Evolutionary conservation across 2,797 vertebrate species (phyloP), one percentile per base, ranked within the genome.

Genomic region (Cyclopterus lumpus): DNA sequence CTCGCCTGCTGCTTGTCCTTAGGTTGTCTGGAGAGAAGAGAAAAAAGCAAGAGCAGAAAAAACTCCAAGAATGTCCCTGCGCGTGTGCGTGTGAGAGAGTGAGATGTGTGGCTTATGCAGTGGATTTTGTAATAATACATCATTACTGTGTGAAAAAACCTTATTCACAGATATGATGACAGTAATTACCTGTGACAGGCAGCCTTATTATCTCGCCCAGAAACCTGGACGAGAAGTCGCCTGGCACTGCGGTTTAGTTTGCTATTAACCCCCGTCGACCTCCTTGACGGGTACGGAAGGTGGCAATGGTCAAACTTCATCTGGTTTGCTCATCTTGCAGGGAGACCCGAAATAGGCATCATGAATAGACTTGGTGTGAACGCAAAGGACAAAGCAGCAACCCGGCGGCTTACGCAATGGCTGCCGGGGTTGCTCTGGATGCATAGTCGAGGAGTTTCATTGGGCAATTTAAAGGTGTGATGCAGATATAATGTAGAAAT

Each of bases 221-320:
- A 79, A 79, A 75, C 78, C 68, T 5, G 55, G 73, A 73, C 76
- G 69, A 71, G 83, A 89, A 75, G 88, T 79, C 85, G 60, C 24
- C 64, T 74, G 57, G 49, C 75, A 64, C 73, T 62, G 61, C 80
- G 64, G 86, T 84, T 89, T 73, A 69, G 81, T 75, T 89, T 81
- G 81, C 78, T 36, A 86, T 91, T 91, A 90, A 86, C 88, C 86
- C 62, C 64, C 10, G 63, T 81, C 34, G 14, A 72, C 83, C 69
- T 72, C 14, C 1, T 26, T 82, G 83, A 90, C 88, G 80, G 86
- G 64, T 75, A 73, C 40, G 83, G 71, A 49, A 79, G 68, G 77
- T 63, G 73, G 28, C 76, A 63, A 51, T 66, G 83, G 84, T 81
- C 86, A 82, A 77, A 85, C 83, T 65, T 81, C 75, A 74, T 76